phyloP scores from a whole-genome alignment of 2,113 vertebrate genomes.

The Sebastes schlegelii region DNA sequence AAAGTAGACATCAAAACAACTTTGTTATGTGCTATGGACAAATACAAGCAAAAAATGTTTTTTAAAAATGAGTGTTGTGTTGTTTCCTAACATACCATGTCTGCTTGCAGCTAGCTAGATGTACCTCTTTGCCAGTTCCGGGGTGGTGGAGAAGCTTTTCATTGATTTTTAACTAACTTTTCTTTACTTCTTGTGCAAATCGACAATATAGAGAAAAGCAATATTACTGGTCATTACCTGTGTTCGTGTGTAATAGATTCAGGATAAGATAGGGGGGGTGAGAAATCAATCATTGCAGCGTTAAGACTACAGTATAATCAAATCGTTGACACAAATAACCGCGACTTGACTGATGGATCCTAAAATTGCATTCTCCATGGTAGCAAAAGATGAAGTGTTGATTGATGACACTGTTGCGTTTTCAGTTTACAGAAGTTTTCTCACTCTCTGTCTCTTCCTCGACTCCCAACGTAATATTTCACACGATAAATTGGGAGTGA shows the following conservation, averaged over 20 bases:
- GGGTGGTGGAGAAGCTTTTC: background rate
- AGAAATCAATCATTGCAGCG: background rate
- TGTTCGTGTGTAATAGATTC: background rate
- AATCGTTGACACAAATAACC: background rate
- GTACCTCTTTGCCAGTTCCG: background rate
- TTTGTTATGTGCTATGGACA: background rate
- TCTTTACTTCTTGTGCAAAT: background rate
- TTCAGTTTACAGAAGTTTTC: background rate
- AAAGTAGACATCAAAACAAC: background rate
- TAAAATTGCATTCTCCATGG: background rate
- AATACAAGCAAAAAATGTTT: background rate
- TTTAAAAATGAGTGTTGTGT: background rate
- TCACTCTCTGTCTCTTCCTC: background rate
- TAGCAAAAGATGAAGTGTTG: background rate
- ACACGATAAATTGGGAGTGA: background rate
- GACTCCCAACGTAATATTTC: background rate
- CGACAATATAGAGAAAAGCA: background rate
- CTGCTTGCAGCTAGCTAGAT: background rate
- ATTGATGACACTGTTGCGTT: constrained; percentile 11
- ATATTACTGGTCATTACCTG: background rate
- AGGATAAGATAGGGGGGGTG: background rate
- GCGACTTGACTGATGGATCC: background rate
- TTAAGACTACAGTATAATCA: background rate
- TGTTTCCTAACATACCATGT: background rate
- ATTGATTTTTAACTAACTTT: background rate